Base-by-base conservation (phyloP, 2,113 vertebrate genomes). In the Probosciger aterrimus region DNA sequence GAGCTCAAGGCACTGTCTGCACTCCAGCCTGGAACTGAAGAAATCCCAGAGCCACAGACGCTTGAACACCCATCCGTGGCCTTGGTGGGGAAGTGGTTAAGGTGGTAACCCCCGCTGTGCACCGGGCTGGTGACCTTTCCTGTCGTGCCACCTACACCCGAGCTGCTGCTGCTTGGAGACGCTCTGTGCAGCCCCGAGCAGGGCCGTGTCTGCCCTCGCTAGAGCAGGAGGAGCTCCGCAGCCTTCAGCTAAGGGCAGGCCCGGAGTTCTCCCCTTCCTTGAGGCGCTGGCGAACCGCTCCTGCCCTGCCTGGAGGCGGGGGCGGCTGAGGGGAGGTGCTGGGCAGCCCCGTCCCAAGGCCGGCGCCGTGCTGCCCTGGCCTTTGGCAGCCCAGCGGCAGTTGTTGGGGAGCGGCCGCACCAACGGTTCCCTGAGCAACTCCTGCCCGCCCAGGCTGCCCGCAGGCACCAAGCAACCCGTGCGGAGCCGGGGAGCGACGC, bases 181-280 rank as follows among this genome's bases (percentile, higher is more conserved):
- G 59, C 50, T 73, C 78, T 18, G 5, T 59, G 19, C 20, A 44
- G 50, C 33, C n/a, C 63, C 18, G 35, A 0, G 2, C 27, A 28
- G 44, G 18, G 18, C 12, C 2, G 18, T 2, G 3, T 49, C 22
- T 77, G 41, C 35, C 39, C 4, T 1, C 0, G 4, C 18, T 31
- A 18, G 30, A 49, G 68, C 76, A 67, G 44, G 59, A 57, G 33
- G 20, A 44, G 11, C 18, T 69, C 18, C 11, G 41, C 53, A 63
- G 57, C 55, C 18, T 33, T 39, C 5, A 27, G 18, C 15, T 62
- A 5, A 18, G 13, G 12, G 8, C 30, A 49, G 3, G 8, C 55
- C 85, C 28, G 24, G 33, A 46, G 12, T 20, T 16, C 18, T 47
- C 30, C 35, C 18, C 18, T 55, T 37, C 43, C 33, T 27, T 37